Evolutionary conservation across 2,113 vertebrate genomes (phyloP), one percentile per base, ranked within the genome.

Genomic region (Cottus gobio): DNA sequence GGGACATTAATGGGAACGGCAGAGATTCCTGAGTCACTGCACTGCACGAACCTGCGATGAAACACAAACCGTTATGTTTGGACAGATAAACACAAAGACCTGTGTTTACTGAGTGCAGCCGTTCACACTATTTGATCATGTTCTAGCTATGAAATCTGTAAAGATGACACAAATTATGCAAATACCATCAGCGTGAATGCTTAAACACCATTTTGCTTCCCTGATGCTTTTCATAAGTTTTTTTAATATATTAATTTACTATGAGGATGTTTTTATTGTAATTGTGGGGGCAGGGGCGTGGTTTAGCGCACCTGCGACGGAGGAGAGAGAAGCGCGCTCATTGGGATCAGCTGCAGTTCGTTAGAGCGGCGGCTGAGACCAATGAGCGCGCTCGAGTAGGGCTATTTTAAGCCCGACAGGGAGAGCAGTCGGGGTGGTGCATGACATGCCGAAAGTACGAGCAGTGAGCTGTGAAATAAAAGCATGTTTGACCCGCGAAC

Each of bases 11-110:
- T 77, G 1, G 97, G 97, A 52, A 99, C 91, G 54, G 94, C 93
- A 1, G 94, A 94, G 91, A 98, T 96, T 69, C 96, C 95, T 28
- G 95, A 93, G 85, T 97, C 96, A 69, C 95, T 95, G 85, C 97
- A 99, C 30, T 97, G 94, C 72, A 99, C 96, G 62, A 73, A 92
- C 91, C 97, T 98, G 90, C 56, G 1, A 83, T 28, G 12, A 54
- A 79, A 85, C 50, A 86, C 26, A 79, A n/a, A 56, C 2, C 2
- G 65, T 34, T 39, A 30, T 7, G 34, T 65, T 13, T 10, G 36
- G 20, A 50, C 5, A 0, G 20, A 48, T 36, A 13, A 34, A 80
- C 24, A 57, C 54, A 57, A 28, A 26, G 12, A 28, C 24, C 20
- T 31, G 22, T 64, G 15, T 28, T 36, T 34, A 24, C 11, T 39